A percentile compares a stretch with the other conserved stretches of the same genome.
These are phyloP conservation scores for Tetragnatha montana DNA, from an alignment of 2,888 invertebrate genomes.

Conservation along the genomic window DNA sequence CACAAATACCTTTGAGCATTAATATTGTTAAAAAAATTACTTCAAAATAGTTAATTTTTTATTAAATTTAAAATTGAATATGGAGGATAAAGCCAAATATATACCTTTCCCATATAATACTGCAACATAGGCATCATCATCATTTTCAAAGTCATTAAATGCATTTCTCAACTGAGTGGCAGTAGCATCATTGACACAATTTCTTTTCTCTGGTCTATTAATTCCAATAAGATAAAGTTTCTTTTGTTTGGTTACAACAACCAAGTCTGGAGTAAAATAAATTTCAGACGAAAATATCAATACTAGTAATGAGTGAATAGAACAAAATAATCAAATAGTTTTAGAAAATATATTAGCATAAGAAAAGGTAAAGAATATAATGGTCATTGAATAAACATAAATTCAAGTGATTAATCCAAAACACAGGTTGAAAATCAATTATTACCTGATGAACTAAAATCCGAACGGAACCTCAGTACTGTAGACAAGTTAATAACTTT, in stretches of 20 bases:
- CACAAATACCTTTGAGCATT: too few relatives aligned
- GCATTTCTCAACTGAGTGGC: slow-evolving; percentile 83
- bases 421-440: background rate
- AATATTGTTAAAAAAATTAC: too few relatives aligned
- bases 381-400: too few relatives aligned
- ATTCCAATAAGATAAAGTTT: slow-evolving; percentile 87
- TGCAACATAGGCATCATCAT: slow-evolving; percentile 83
- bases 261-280: slow-evolving; percentile 70
- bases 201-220: slow-evolving; percentile 88
- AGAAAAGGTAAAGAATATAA: too few relatives aligned
- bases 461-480: background rate
- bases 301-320: too few relatives aligned
- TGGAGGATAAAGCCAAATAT: too few relatives aligned
- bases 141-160: slow-evolving; percentile 87
- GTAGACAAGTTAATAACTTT: background rate
- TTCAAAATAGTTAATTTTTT: too few relatives aligned
- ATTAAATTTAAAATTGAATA: background rate
- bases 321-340: too few relatives aligned
- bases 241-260: slow-evolving; percentile 81
- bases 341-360: too few relatives aligned
- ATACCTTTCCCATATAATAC: slow-evolving; percentile 86
- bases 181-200: slow-evolving; percentile 86
- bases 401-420: too few relatives aligned
- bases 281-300: too few relatives aligned
- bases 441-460: slow-evolving; percentile 19